Evolutionary conservation across 2,113 vertebrate species (phyloP).

Genomic region (Bettongia penicillata): DNA sequence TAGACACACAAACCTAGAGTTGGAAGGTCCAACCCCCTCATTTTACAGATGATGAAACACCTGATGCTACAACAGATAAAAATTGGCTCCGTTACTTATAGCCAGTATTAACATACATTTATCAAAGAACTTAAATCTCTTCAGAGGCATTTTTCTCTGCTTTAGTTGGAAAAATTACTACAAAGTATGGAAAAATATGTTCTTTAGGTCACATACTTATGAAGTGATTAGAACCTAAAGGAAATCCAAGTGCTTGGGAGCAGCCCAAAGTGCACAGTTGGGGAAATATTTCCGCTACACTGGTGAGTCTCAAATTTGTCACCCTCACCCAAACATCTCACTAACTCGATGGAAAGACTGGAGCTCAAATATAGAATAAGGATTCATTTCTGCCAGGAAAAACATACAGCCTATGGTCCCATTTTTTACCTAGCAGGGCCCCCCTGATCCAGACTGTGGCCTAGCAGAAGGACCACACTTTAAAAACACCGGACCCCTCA

Average conservation of each 20-base stretch:
- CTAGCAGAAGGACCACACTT: neutral
- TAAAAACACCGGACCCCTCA: neutral
- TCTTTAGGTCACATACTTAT: neutral
- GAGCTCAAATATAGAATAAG: neutral
- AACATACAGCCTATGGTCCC: slow-evolving; percentile 6
- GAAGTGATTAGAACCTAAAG: neutral
- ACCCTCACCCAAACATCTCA: slow-evolving; percentile 1
- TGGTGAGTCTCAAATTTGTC: neutral
- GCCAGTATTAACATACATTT: neutral
- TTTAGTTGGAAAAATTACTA: neutral
- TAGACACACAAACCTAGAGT: neutral
- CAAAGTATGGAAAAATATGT: neutral
- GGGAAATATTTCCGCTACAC: neutral
- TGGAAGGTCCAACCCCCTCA: neutral
- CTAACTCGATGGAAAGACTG: neutral
- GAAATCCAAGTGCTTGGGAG: neutral
- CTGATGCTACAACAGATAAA: neutral
- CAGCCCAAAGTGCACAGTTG: neutral
- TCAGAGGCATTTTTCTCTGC: neutral
- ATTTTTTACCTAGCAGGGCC: slow-evolving; percentile 22
- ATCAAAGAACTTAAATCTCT: neutral
- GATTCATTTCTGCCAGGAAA: slow-evolving; percentile 38
- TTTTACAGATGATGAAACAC: neutral
- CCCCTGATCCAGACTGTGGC: neutral
- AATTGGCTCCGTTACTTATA: neutral